phyloP scores from a whole-genome alignment of 2,797 vertebrate species.

The Myioborus miniatus region DNA sequence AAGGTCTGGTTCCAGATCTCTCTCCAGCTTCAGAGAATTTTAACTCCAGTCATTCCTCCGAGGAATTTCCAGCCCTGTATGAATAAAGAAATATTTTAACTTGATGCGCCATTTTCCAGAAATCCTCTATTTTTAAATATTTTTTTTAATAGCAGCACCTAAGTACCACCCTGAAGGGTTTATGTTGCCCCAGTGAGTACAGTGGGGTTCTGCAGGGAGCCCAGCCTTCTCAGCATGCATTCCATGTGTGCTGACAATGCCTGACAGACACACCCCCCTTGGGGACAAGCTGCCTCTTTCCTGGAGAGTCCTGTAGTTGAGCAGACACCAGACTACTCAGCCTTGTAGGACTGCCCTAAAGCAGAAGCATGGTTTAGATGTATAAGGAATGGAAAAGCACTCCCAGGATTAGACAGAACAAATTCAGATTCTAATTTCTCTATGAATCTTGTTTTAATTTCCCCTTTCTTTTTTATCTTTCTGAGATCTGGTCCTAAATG shows the following conservation, averaged over 20 bases:
- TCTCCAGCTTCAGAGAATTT: background rate
- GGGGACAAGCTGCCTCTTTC: background rate
- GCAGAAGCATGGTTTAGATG: background rate
- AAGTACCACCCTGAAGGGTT: background rate
- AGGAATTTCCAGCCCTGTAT: background rate
- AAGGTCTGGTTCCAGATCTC: background rate
- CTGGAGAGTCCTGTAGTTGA: fast-evolving
- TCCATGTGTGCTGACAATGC: background rate
- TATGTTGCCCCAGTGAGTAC: fast-evolving
- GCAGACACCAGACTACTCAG: background rate
- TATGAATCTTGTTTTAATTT: background rate
- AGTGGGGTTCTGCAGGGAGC: background rate
- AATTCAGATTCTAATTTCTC: background rate
- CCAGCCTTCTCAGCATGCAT: background rate
- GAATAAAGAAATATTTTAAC: background rate
- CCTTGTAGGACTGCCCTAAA: background rate
- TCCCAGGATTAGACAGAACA: background rate
- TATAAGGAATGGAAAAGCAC: background rate
- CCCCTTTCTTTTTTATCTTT: background rate
- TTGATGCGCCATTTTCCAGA: background rate
- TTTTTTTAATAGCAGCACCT: background rate
- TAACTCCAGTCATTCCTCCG: background rate
- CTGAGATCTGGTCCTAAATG: background rate
- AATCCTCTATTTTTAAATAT: background rate
- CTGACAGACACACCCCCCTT: background rate